Conservation (phyloP, 2,797 vertebrate genomes). For the Rhinatrema bivittatum region DNA sequence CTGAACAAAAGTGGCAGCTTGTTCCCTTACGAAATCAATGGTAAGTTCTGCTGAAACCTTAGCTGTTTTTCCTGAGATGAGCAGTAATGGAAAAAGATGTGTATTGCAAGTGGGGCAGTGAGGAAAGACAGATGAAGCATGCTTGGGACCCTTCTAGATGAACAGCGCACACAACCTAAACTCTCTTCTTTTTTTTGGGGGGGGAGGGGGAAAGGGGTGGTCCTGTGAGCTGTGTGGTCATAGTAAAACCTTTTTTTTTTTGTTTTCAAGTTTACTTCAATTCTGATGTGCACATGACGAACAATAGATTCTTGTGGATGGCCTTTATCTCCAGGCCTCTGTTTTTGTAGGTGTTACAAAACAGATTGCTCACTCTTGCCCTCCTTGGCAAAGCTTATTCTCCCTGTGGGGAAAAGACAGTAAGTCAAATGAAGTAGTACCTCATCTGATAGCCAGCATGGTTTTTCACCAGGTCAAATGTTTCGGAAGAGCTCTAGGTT, state of each 20-base stretch:
- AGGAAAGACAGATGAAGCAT: constrained; percentile 27
- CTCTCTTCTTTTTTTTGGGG: too few relatives aligned
- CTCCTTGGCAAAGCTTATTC: too few relatives aligned
- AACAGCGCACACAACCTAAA: too few relatives aligned
- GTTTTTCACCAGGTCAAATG: too few relatives aligned
- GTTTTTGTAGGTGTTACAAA: too few relatives aligned
- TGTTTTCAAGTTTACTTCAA: constrained; percentile 6
- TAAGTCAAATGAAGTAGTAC: too few relatives aligned
- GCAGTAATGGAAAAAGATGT: too few relatives aligned
- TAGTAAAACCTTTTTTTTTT: constrained; percentile 34
- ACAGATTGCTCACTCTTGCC: too few relatives aligned
- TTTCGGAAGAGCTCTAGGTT: too few relatives aligned
- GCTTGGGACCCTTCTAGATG: constrained; percentile 39
- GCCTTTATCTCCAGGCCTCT: background rate
- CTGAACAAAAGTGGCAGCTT: constrained; percentile 47
- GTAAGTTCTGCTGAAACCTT: constrained; percentile 47
- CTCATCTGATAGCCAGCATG: too few relatives aligned
- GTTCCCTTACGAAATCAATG: constrained; percentile 53
- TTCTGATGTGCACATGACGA: constrained; percentile 1
- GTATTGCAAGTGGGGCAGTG: constrained; percentile 49
- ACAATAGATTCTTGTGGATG: background rate
- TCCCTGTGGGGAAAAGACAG: too few relatives aligned
- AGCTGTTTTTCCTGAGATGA: constrained; percentile 30
- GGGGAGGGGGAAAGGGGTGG: too few relatives aligned
- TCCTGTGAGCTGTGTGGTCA: constrained; percentile 49